Evolutionary conservation across 2,888 invertebrate genomes (phyloP), one percentile per base, ranked within the genome.

Genomic region (Trachelus stipa): DNA sequence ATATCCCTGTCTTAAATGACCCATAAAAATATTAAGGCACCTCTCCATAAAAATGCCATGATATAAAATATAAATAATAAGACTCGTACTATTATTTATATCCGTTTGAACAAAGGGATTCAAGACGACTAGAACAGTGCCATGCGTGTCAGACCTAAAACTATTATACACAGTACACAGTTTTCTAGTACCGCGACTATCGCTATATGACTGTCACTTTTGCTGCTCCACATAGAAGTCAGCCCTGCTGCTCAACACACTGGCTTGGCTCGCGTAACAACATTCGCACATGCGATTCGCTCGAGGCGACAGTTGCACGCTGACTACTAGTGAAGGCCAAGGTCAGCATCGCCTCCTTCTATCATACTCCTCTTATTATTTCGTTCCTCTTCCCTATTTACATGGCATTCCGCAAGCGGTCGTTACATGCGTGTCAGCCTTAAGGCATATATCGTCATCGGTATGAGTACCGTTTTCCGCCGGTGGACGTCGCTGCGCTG

Each of bases 241-340:
- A 56, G 56, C 56, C 56, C 56, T 56, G 23, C 23, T 56, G 56
- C 9, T 56, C 56, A 23, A 23, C 56, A 56, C 56, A 56, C 56
- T 56, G 56, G 37, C 79, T 85, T 83, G 85, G 84, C 84, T 83
- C 83, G 83, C 81, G 83, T 79, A 82, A 83, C 75, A 71, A 15
- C 71, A 71, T 37, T 74, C 80, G 79, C 76, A 81, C 81, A 81
- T 83, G 80, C 81, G 81, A 83, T 84, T 87, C 81, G 85, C 85
- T 85, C 81, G 81, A 79, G 84, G 86, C 87, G 85, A 86, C 86
- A 81, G 81, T 83, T 40, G 76, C 74, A 80, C 76, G 79, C 77
- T 78, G 71, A 77, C 73, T 73, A 77, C 73, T 40, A 84, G 82
- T 83, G 84, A 88, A 88, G 88, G 87, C 86, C 88, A 88, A 88